Evolutionary conservation across 2,113 vertebrate species (phyloP).

Genomic region (Rattus norvegicus): GRCr8 NC_086024.1:14698001-14698500

Average conservation of each 20-base stretch:
- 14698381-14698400: neutral
- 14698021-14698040: no score
- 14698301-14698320: neutral
- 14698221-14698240: neutral
- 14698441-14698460: slow-evolving; percentile 84
- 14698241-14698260: neutral
- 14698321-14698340: neutral
- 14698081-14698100: neutral
- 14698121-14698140: neutral
- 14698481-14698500: slow-evolving; percentile 86
- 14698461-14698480: slow-evolving; percentile 86
- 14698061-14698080: neutral
- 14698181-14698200: neutral
- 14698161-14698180: neutral
- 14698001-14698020: neutral
- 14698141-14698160: neutral
- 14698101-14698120: neutral
- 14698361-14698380: neutral
- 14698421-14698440: slow-evolving; percentile 82
- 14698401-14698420: slow-evolving; percentile 78
- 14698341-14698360: neutral
- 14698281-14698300: neutral
- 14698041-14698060: neutral
- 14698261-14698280: neutral
- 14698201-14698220: neutral